phyloP scores from a whole-genome alignment of 1,140 invertebrate species.

The Neoseiulus cucumeris region DNA sequence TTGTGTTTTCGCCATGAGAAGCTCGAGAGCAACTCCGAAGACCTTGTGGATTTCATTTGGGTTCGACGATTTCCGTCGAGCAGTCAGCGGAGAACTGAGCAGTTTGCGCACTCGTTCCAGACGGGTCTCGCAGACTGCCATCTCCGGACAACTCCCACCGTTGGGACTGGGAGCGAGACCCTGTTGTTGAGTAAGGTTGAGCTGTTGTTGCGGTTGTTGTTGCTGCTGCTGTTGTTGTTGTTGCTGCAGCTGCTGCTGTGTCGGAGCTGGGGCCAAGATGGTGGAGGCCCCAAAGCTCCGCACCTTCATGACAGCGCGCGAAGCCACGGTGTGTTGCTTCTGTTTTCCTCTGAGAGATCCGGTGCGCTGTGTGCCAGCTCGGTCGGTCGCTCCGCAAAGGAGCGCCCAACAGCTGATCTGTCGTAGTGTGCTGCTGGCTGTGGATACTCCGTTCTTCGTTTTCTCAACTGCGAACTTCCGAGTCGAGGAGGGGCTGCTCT shows the following conservation, averaged over 20 bases:
- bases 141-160: background rate
- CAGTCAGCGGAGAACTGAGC: background rate
- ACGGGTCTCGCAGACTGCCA: background rate
- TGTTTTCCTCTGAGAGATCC: no score
- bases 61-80: background rate
- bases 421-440: no score
- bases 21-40: background rate
- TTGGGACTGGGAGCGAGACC: no score
- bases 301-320: conserved; percentile 4
- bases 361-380: no score
- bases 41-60: background rate
- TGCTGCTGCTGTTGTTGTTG: no score
- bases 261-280: background rate
- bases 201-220: no score
- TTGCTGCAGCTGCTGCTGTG: background rate
- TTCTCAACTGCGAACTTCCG: no score
- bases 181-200: no score
- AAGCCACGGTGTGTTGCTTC: background rate
- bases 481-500: no score
- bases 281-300: background rate
- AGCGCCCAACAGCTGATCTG: no score
- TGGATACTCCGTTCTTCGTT: no score
- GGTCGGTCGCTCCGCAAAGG: no score
- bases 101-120: background rate
- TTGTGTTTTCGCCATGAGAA: conserved; percentile 1